Base-by-base conservation (phyloP, 1,140 invertebrate species). In the Drosophila sechellia region DNA sequence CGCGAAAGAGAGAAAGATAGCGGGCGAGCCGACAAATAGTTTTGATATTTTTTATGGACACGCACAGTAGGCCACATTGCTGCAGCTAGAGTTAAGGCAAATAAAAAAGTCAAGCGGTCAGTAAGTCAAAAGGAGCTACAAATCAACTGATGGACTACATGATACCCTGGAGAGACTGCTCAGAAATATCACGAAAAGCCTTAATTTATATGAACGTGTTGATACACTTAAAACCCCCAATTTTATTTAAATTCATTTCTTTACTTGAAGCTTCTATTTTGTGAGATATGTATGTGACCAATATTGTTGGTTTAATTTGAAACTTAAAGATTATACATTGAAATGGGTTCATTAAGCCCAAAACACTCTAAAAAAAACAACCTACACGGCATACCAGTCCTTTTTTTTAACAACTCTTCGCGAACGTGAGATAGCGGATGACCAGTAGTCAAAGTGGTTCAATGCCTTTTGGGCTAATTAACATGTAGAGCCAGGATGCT, bases 381-480 rank as follows among this genome's bases (percentile, higher is more conserved):
- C 39, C 39, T 13, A 1, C 2, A 15, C 37, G 25, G 13, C 17
- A 43, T 6, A 15, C 1, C 15, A 25, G 45, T 42, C 42, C 58
- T 74, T 64, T 85, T 85, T 86, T 84, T 89, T 89, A 89, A 79
- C 85, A 75, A 52, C 66, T 81, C 78, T 57, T 90, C 81, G 85
- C 64, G 86, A 90, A 90, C 85, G 85, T 90, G 85, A 81, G 85
- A 71, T 40, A 37, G 55, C 58, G 72, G 57, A 89, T 73, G 79
- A 89, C 85, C 84, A 90, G 84, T 89, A 87, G 84, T 81, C 69
- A 25, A 74, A 49, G 57, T 73, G 56, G 56, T 27, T 48, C 68
- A 65, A 52, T 61, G 45, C 43, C 73, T 71, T 20, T 27, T 53
- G 39, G 58, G 50, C 83, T 89, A 87, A 89, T 87, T 87, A 87